Percentiles rank a stretch among this genome's conserved stretches.
Conservation (phyloP, 2,888 invertebrate genomes). For the Tachina lurida region DNA sequence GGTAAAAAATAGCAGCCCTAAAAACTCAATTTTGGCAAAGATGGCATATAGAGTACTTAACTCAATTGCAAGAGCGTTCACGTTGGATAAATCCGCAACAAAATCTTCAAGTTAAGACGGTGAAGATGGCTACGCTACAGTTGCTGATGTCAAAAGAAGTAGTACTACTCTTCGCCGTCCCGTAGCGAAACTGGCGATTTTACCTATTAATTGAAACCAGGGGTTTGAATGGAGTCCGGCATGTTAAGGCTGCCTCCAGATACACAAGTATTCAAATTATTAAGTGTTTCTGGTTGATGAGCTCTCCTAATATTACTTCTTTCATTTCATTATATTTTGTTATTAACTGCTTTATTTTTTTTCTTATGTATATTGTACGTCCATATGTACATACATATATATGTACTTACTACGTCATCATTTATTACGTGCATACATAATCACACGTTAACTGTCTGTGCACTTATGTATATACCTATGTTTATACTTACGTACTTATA, state of each 20-base stretch:
- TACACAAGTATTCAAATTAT: too few relatives aligned
- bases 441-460: too few relatives aligned
- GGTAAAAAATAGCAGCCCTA: conserved; percentile 35
- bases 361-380: too few relatives aligned
- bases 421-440: too few relatives aligned
- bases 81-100: conserved; percentile 32
- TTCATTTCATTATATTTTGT: too few relatives aligned
- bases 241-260: neutral
- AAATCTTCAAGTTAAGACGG: conserved; percentile 27
- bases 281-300: too few relatives aligned
- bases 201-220: conserved; percentile 42
- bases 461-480: too few relatives aligned
- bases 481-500: too few relatives aligned
- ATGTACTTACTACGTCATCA: too few relatives aligned
- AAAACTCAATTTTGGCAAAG: conserved; percentile 49
- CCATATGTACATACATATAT: too few relatives aligned
- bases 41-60: conserved; percentile 50
- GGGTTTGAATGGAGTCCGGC: conserved; percentile 47
- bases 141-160: conserved; percentile 40
- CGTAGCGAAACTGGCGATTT: conserved; percentile 39
- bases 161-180: conserved; percentile 37
- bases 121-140: conserved; percentile 45
- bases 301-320: too few relatives aligned
- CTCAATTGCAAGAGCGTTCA: conserved; percentile 15
- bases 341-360: too few relatives aligned